A percentile compares a stretch with the other conserved stretches of the same genome.
phyloP scores from a whole-genome alignment of 2,888 invertebrate genomes.

The Drosophila prolongata region DNA sequence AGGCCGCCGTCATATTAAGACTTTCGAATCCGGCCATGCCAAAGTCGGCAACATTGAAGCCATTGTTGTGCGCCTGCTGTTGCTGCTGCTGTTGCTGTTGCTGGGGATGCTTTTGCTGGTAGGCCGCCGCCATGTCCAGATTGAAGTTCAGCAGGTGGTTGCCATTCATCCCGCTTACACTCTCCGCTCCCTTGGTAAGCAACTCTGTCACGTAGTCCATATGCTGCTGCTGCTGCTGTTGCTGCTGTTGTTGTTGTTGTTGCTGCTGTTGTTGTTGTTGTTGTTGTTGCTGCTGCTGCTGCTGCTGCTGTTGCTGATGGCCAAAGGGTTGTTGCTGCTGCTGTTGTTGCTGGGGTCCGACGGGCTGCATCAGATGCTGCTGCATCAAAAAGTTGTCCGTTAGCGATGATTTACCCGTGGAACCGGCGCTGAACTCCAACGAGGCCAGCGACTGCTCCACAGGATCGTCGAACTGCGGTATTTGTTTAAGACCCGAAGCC shows the following conservation, averaged over 20 bases:
- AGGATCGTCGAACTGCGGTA: conserved; percentile 87
- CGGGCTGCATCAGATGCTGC: conserved; percentile 80
- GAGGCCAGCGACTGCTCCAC: conserved; percentile 90
- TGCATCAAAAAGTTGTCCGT: conserved; percentile 81
- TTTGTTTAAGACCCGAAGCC: conserved; percentile 81
- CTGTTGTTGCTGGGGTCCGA: conserved; percentile 58
- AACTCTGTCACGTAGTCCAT: conserved; percentile 84
- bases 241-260: conserved; percentile 64
- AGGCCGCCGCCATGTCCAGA: conserved; percentile 79
- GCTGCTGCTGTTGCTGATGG: conserved; percentile 52
- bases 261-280: conserved; percentile 85
- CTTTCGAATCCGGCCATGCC: conserved; percentile 73
- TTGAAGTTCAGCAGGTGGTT: conserved; percentile 79
- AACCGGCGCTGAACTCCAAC: conserved; percentile 87
- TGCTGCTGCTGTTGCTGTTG: conserved; percentile 73
- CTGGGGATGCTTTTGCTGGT: conserved; percentile 74
- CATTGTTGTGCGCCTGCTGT: conserved; percentile 81
- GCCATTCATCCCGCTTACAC: conserved; percentile 83
- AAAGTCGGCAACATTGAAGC: conserved; percentile 80
- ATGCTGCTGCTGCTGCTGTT: conserved; percentile 85
- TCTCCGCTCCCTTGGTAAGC: conserved; percentile 78
- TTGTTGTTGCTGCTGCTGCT: conserved; percentile 83
- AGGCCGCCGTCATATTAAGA: conserved; percentile 80
- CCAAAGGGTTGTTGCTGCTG: conserved; percentile 82
- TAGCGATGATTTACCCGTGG: conserved; percentile 71